Conservation (phyloP, 2,113 vertebrate genomes). For the Malurus elegans region DNA sequence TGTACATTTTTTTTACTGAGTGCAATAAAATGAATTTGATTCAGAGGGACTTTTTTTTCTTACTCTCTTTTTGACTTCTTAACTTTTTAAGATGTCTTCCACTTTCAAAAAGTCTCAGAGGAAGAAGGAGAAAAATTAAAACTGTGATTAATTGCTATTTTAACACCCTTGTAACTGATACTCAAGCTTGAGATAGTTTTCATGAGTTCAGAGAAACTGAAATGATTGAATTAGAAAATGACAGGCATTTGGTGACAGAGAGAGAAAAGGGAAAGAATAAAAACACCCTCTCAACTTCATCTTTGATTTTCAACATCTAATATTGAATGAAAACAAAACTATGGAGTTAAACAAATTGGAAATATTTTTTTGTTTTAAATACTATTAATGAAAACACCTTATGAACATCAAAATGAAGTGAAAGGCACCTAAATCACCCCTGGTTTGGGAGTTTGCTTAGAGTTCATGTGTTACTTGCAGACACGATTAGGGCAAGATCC, state of each 20-base stretch:
- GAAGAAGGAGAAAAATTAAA: background rate
- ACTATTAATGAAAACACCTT: background rate
- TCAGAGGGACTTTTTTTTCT: background rate
- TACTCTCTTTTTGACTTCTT: background rate
- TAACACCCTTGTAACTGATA: background rate
- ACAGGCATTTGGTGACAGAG: background rate
- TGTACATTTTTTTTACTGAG: background rate
- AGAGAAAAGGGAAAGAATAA: background rate
- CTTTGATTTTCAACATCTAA: background rate
- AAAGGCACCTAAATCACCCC: background rate
- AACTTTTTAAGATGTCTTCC: background rate
- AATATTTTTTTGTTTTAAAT: background rate
- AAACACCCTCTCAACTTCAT: rapidly evolving
- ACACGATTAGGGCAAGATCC: background rate
- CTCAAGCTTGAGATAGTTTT: background rate
- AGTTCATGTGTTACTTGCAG: background rate
- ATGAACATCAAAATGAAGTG: background rate
- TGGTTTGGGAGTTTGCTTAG: background rate
- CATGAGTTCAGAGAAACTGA: background rate
- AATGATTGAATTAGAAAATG: background rate
- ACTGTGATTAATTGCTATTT: background rate
- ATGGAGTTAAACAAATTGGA: background rate
- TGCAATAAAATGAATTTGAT: background rate
- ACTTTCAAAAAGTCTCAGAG: background rate
- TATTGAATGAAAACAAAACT: background rate